phyloP scores from a whole-genome alignment of 2,888 invertebrate species.

The Trichacis sp. region DNA sequence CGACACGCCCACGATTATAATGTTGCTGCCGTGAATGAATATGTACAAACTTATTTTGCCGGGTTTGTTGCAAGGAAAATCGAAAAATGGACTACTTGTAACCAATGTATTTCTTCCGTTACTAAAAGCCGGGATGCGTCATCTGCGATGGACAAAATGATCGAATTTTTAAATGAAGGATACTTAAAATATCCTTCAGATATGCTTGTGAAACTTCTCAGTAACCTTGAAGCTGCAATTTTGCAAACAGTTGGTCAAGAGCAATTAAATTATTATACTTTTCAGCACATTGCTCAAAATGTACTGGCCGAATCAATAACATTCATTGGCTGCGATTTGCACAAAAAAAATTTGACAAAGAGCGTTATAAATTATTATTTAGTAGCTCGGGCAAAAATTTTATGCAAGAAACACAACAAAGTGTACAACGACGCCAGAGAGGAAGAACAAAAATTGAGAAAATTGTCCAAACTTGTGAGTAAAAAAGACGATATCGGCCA shows the following conservation, averaged over 20 bases:
- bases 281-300: conserved; percentile 4
- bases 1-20: conserved; percentile 12
- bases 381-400: background rate
- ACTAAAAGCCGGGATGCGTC: background rate
- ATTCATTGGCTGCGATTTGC: conserved; percentile 11
- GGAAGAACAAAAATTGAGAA: background rate
- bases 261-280: background rate
- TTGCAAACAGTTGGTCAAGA: conserved; percentile 10
- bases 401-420: background rate
- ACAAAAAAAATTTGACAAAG: conserved; percentile 2
- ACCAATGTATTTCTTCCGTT: background rate
- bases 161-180: conserved; percentile 1
- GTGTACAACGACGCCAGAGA: background rate
- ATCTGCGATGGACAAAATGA: background rate
- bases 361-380: conserved; percentile 13
- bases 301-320: background rate
- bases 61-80: conserved; percentile 15
- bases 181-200: conserved; percentile 13
- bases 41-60: conserved; percentile 3
- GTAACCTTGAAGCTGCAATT: background rate
- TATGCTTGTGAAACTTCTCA: background rate
- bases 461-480: background rate
- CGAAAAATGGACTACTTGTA: background rate
- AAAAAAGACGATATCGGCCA: too few species aligned
- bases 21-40: background rate